phyloP scores from a whole-genome alignment of 2,113 vertebrate genomes.

The Callocephalon fimbriatum region DNA sequence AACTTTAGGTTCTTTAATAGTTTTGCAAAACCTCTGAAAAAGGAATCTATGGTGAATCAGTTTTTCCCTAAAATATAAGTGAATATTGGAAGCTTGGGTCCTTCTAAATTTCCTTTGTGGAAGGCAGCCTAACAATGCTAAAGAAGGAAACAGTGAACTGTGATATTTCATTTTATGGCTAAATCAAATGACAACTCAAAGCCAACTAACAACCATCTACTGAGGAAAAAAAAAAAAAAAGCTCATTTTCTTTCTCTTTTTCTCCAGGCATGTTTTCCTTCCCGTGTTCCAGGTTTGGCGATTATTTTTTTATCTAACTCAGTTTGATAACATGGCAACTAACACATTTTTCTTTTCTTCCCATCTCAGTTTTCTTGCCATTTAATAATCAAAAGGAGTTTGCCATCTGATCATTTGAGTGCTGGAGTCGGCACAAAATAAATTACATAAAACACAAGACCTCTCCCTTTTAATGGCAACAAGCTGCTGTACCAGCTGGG shows the following conservation, averaged over 20 bases:
- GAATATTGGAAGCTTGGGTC: neutral
- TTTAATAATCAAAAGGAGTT: neutral
- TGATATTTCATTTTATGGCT: neutral
- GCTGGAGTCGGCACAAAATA: neutral
- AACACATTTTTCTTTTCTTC: neutral
- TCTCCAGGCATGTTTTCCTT: accelerated
- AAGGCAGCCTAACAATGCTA: neutral
- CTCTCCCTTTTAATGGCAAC: neutral
- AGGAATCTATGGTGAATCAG: neutral
- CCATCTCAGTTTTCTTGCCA: neutral
- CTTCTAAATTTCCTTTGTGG: neutral
- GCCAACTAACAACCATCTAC: neutral
- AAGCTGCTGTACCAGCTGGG: neutral
- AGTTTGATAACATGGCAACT: neutral
- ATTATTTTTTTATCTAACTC: neutral
- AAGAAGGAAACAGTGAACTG: neutral
- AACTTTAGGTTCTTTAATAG: neutral
- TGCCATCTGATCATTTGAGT: neutral
- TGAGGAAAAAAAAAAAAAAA: neutral
- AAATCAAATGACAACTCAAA: neutral
- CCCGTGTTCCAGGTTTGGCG: accelerated
- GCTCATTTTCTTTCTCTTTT: neutral
- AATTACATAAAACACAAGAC: neutral
- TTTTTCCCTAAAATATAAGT: neutral
- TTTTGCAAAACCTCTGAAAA: neutral